Conservation (phyloP, 1,140 invertebrate species). For the Contarinia nasturtii region DNA sequence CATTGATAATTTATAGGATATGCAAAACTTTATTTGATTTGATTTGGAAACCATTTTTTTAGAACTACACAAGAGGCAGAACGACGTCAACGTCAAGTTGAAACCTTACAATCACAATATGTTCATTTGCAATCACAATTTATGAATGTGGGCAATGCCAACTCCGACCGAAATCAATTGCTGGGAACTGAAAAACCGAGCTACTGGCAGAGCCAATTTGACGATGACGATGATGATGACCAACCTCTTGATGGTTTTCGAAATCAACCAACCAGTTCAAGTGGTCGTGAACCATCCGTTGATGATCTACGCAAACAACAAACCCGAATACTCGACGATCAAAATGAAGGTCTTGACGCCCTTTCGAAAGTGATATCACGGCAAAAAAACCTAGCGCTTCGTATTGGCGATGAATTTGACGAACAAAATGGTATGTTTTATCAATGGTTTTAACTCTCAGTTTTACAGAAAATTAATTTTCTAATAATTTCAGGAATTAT, state of each 20-base stretch:
- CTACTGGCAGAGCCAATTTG: not conserved
- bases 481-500: conserved; percentile 43
- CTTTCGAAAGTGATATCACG: conserved; percentile 54
- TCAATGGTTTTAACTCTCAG: too few species aligned
- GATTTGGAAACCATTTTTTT: not conserved
- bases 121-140: conserved; percentile 29
- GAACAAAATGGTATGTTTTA: conserved; percentile 65
- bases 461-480: too few species aligned
- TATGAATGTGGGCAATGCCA: not conserved
- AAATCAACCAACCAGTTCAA: conserved; percentile 2
- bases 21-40: not conserved
- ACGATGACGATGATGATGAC: not conserved
- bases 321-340: conserved; percentile 32
- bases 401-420: conserved; percentile 57
- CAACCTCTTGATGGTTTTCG: not conserved
- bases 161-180: not conserved
- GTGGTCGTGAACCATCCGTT: conserved; percentile 7
- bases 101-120: conserved; percentile 34
- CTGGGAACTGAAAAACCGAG: not conserved
- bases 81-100: conserved; percentile 33
- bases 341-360: conserved; percentile 57
- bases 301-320: conserved; percentile 17
- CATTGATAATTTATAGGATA: too few species aligned
- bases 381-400: conserved; percentile 56
- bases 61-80: conserved; percentile 38